Evolutionary conservation across 2,888 invertebrate species (phyloP).

Genomic region (Anodontia alba): DNA sequence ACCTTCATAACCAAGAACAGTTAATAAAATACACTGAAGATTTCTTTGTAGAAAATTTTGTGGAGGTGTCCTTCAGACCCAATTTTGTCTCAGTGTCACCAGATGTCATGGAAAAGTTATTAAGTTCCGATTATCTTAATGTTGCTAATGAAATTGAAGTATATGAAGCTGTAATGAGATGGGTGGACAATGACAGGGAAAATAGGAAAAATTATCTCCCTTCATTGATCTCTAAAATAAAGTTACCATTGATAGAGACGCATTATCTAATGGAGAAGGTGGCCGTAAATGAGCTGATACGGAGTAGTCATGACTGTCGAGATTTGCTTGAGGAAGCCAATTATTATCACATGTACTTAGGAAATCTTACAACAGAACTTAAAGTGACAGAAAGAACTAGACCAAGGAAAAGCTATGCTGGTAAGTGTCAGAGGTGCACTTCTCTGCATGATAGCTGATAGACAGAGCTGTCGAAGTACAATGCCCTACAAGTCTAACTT

Average conservation of each 20-base stretch:
- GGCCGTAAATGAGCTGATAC: slow-evolving; percentile 80
- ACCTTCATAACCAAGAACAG: slow-evolving; percentile 84
- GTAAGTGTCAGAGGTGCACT: no score
- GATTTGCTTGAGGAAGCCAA: slow-evolving; percentile 85
- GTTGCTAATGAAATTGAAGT: slow-evolving; percentile 80
- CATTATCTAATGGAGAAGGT: slow-evolving; percentile 83
- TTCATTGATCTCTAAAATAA: slow-evolving; percentile 81
- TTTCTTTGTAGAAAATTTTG: slow-evolving; percentile 82
- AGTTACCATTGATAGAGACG: slow-evolving; percentile 83
- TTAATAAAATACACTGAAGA: slow-evolving; percentile 81
- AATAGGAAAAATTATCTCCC: slow-evolving; percentile 79
- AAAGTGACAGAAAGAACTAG: slow-evolving; percentile 79
- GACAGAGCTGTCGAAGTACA: not conserved
- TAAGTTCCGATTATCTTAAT: slow-evolving; percentile 79
- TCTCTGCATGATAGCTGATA: no score
- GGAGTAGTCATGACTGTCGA: slow-evolving; percentile 83
- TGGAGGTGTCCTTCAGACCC: slow-evolving; percentile 78
- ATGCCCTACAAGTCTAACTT: no score
- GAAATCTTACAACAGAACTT: slow-evolving; percentile 78
- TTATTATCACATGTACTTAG: slow-evolving; percentile 83
- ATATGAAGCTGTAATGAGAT: slow-evolving; percentile 85
- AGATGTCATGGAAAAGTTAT: slow-evolving; percentile 78
- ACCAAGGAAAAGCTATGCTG: slow-evolving; percentile 85
- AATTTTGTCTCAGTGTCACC: slow-evolving; percentile 80
- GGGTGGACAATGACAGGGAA: slow-evolving; percentile 83